Conservation (phyloP, 2,113 vertebrate species). For the Zosterops lateralis region DNA sequence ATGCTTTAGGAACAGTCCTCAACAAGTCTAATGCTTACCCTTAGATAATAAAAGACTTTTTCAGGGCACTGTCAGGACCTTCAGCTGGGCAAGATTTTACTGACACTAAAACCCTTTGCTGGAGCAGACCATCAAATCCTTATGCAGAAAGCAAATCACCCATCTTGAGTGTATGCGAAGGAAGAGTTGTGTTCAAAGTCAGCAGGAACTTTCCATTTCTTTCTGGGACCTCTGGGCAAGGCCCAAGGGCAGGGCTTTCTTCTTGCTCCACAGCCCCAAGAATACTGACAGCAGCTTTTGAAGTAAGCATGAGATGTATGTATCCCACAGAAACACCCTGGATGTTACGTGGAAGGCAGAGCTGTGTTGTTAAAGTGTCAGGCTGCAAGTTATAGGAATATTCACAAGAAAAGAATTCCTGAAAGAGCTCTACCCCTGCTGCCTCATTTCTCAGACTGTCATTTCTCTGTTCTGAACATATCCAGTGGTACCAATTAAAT, state of each 20-base stretch:
- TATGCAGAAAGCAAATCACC: fast-evolving
- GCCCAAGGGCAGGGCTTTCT: not conserved
- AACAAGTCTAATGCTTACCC: not conserved
- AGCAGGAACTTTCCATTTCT: not conserved
- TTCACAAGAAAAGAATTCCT: not conserved
- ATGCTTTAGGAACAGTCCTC: not conserved
- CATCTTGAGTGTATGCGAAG: not conserved
- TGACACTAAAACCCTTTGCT: not conserved
- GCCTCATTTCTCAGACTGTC: not conserved
- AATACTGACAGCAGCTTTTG: not conserved
- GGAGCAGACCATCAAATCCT: not conserved
- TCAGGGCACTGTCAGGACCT: not conserved
- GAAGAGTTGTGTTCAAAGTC: not conserved
- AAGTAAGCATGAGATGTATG: not conserved
- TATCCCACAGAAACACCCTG: not conserved
- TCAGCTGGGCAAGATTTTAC: not conserved
- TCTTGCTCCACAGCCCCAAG: not conserved
- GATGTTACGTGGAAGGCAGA: not conserved
- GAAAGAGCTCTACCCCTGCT: not conserved
- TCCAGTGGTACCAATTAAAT: slow-evolving; percentile 37
- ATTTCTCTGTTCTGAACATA: not conserved
- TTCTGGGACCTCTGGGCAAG: not conserved
- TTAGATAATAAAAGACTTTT: not conserved
- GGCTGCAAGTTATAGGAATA: not conserved
- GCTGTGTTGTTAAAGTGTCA: not conserved